Evolutionary conservation across 2,888 invertebrate species (phyloP), one percentile per base, ranked within the genome.

Genomic region (Gonocerus acuteangulatus): DNA sequence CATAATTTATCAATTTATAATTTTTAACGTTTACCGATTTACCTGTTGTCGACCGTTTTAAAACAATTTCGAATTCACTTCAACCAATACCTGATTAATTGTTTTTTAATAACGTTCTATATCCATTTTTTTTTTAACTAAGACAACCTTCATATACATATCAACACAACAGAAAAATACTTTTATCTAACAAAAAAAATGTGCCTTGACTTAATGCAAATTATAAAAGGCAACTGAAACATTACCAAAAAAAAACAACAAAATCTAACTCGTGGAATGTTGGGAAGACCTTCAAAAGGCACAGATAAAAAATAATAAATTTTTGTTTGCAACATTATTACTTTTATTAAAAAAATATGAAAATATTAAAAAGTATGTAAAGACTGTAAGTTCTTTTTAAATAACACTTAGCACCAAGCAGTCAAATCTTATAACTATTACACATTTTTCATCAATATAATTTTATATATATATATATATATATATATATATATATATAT

Each of bases 291-390:
- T 51, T 19, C 15, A 27, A 1, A 32, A 51, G 51, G 51, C 34
- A 34, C 34, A 51, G 51, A 19, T 34, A 51, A 18, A 48, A 48
- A 48, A 48, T 36, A 51, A 51, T 34, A 32, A 34, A 19, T 51
- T 34, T 51, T 51, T 51, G 32, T 32, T 34, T 51, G 48, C 27
- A 48, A 48, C 21, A 19, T 51, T 34, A 34, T 51, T 51, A 51
- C 51, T 51, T 51, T 51, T 51, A 51, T 51, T 51, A 51, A 51
- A 51, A 51, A 51, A 51, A 51, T 51, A 51, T 51, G 51, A 51
- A 51, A 51, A 51, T 51, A 51, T 51, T 51, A 51, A 51, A 51
- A 51, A 51, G 32, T 51, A 51, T 51, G 51, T 51, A 19, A 51
- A 51, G 51, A 34, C 51, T 34, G 51, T 51, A 51, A 34, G 19